phyloP scores from a whole-genome alignment of 2,797 vertebrate genomes.

The Muraenolepis orangiensis region DNA sequence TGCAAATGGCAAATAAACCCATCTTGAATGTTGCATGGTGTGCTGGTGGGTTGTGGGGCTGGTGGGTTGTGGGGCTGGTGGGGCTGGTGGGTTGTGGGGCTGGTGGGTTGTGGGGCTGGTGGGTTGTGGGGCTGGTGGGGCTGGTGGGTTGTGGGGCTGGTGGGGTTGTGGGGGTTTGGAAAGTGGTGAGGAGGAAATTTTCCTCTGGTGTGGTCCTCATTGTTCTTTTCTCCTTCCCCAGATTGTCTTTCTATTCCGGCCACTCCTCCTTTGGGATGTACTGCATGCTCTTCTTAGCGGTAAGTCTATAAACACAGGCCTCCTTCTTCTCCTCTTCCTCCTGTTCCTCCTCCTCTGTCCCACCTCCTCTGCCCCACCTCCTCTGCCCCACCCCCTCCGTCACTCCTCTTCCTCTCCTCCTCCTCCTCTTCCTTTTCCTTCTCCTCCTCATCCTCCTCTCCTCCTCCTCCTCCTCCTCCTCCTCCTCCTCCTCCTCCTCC shows the following conservation, averaged over 20 bases:
- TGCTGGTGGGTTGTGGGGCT: too few species aligned
- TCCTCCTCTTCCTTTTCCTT: background rate
- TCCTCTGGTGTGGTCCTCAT: background rate
- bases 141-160: background rate
- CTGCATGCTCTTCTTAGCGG: slow-evolving; percentile 95
- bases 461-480: too few species aligned
- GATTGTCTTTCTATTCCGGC: slow-evolving; percentile 96
- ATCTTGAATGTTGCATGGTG: too few species aligned
- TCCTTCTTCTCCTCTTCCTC: background rate
- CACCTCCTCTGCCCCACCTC: background rate
- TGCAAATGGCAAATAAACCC: too few species aligned
- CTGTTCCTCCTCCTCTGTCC: background rate
- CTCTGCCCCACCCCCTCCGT: background rate
- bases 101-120: too few species aligned
- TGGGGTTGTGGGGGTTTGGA: too few species aligned
- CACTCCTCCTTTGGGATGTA: slow-evolving; percentile 99
- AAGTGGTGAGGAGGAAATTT: background rate
- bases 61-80: too few species aligned
- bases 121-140: background rate
- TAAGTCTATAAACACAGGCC: slow-evolving; percentile 73
- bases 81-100: too few species aligned
- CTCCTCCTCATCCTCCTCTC: too few species aligned
- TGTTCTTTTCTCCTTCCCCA: slow-evolving; percentile 49
- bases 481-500: background rate
- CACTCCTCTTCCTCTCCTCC: background rate